phyloP scores from a whole-genome alignment of 2,797 vertebrate genomes.

The Botia almorhae region DNA sequence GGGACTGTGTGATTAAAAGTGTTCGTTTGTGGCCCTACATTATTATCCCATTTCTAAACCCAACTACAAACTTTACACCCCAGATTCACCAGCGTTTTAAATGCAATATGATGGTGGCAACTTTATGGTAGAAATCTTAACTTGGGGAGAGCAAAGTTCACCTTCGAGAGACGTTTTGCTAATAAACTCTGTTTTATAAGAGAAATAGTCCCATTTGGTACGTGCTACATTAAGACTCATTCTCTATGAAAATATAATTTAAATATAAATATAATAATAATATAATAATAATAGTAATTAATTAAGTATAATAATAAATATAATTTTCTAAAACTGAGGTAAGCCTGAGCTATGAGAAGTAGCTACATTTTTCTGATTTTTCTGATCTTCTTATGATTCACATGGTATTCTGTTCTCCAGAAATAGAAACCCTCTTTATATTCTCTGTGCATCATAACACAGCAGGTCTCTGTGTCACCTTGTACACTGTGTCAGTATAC shows the following conservation, averaged over 20 bases:
- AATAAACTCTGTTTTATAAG: not conserved
- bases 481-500: slow-evolving; percentile 27
- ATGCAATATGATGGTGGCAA: slow-evolving; percentile 18
- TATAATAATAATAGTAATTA: too few species aligned
- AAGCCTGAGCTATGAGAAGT: slow-evolving; percentile 10
- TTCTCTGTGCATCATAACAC: slow-evolving; percentile 38
- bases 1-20: not conserved
- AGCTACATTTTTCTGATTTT: slow-evolving; percentile 6
- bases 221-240: slow-evolving; percentile 11
- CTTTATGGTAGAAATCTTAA: not conserved
- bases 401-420: slow-evolving; percentile 8
- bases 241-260: too few species aligned
- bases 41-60: slow-evolving; percentile 6
- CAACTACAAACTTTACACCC: slow-evolving; percentile 8
- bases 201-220: not conserved
- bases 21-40: slow-evolving; percentile 15
- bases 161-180: not conserved
- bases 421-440: slow-evolving; percentile 37
- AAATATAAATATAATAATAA: too few species aligned
- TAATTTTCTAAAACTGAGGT: slow-evolving; percentile 12
- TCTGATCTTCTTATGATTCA: slow-evolving; percentile 33
- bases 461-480: slow-evolving; percentile 30
- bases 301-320: slow-evolving; percentile 8
- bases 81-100: not conserved
- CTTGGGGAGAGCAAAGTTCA: not conserved